Evolutionary conservation across 2,113 vertebrate genomes (phyloP), one percentile per base, ranked within the genome.

Genomic region (Campylorhamphus procurvoides): DNA sequence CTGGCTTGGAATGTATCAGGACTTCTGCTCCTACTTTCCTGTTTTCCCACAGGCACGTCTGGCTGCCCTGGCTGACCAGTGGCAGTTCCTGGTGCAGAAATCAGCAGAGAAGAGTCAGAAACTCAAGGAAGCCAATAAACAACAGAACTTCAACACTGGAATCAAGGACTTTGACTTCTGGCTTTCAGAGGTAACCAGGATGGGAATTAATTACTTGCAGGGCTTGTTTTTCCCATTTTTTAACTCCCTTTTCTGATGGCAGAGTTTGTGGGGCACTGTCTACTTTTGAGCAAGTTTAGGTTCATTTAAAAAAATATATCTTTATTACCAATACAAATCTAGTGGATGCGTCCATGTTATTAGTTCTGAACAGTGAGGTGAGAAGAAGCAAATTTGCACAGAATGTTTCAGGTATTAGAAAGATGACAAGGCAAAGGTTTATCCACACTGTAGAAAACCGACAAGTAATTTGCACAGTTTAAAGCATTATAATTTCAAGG

Each of bases 141-240:
- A 99, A 94, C 99, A 99, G 98, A 99, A 99, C 94, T 99, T 99
- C 90, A 99, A 99, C 97, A 99, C 99, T 0, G 99, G 99, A 39
- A 99, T 99, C 98, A 99, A 99, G 84, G 99, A 99, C 98, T 99
- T 99, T n/a, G 99, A 99, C 96, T 99, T 99, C 97, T 99, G 99
- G 99, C 98, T 99, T 28, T 99, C 99, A 15, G 99, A 99, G 99
- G 99, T 99, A 97, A 96, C 15, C 23, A 28, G 67, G 25, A 71
- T 29, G 10, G 7, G 37, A 10, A 16, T 55, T 63, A 56, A 49
- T 69, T 42, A 44, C 28, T 59, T 49, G 37, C 15, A 73, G 39
- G 66, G 28, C 9, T 22, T 24, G 5, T 62, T 82, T 50, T 62
- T 75, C 25, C n/a, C 3, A 18, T 24, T 74, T 80, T 44, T 58